A percentile compares a stretch with the other conserved stretches of the same genome.
Conservation (phyloP, 1,140 invertebrate genomes). For the Wiebesia pumilae region DNA sequence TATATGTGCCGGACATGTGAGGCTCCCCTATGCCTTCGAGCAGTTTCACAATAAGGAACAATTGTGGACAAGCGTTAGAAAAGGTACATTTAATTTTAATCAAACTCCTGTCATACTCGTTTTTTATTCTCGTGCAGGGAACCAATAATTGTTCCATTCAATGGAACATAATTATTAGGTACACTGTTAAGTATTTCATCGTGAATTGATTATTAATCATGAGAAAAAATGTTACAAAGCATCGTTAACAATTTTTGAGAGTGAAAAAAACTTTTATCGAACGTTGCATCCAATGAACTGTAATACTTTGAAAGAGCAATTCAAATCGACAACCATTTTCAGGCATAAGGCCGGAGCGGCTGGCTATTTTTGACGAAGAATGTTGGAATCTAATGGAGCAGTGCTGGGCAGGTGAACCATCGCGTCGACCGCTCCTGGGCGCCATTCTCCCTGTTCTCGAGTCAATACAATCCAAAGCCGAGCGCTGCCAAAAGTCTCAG, state of each 20-base stretch:
- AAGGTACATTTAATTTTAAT: conserved; percentile 77
- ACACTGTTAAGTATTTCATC: no score
- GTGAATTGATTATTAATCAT: no score
- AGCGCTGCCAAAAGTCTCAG: conserved; percentile 51
- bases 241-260: no score
- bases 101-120: no score
- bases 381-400: conserved; percentile 91
- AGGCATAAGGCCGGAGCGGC: conserved; percentile 85
- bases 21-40: conserved; percentile 88
- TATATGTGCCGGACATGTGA: conserved; percentile 88
- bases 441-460: conserved; percentile 83
- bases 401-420: conserved; percentile 88
- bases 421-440: conserved; percentile 84
- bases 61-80: conserved; percentile 88
- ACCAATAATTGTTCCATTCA: no score
- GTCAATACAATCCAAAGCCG: conserved; percentile 69
- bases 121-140: no score
- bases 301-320: no score
- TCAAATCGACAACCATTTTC: conserved; percentile 36
- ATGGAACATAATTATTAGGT: no score
- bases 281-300: no score
- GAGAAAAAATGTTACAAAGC: no score
- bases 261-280: no score
- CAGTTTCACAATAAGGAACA: conserved; percentile 92
- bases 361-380: conserved; percentile 84